Base-by-base conservation (phyloP, 2,888 invertebrate genomes). In the Teleogryllus oceanicus region DNA sequence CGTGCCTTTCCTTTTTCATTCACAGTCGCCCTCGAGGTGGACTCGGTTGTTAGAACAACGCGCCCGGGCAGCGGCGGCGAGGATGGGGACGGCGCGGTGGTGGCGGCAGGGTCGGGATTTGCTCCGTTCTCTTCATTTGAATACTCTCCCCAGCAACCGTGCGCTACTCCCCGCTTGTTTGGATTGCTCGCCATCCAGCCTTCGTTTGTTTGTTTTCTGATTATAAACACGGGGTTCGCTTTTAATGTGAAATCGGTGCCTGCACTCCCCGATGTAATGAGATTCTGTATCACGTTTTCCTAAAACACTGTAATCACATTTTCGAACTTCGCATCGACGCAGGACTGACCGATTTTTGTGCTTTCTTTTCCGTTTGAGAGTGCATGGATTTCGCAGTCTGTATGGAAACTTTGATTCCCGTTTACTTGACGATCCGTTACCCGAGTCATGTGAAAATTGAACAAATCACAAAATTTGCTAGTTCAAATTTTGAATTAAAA, bases 271-370 rank as follows among this genome's bases (percentile, higher is more conserved):
- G 11, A 18, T 20, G 62, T 78, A 78, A 78, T 78, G 78, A 78
- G 20, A 78, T 78, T 78, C 78, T 18, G 49, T 37, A 78, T 78
- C 78, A 78, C 78, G 78, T 74, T 78, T 78, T 74, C 49, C 74
- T 16, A 49, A 74, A 74, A 74, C 78, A 78, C 37, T 62, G 74
- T 78, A 74, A 74, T 78, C 24, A 78, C 11, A 11, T 13, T n/a
- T n/a, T 20, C 12, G 49, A n/a, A 49, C 77, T 18, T 24, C 24
- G 12, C 77, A n/a, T n/a, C 77, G 37, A 37, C 49, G 16, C 2
- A 49, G 77, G 49, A 77, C 37, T n/a, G 37, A 11, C 13, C 24
- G 75, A 16, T 75, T 13, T 75, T 49, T 49, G 77, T 18, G 37
- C 10, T 49, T 49, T 77, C 49, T 77, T 13, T 77, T 18, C 49